Percentiles rank a stretch among this genome's conserved stretches.
Conservation (phyloP, 2,888 invertebrate genomes). For the Drosophila mulleri region DNA sequence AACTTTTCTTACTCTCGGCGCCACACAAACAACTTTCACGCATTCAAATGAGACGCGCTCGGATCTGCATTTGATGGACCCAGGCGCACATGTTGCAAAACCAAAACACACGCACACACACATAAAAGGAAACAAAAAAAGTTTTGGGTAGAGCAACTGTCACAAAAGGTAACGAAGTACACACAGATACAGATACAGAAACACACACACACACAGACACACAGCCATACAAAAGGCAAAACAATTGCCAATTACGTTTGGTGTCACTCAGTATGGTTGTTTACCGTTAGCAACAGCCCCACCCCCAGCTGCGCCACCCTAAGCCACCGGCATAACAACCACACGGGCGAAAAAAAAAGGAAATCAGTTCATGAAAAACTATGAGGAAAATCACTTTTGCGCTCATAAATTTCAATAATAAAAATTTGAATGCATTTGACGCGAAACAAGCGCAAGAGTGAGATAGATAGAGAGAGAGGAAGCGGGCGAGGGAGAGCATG, state of each 20-base stretch:
- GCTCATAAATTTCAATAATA: constrained; percentile 80
- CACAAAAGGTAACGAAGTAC: constrained; percentile 51
- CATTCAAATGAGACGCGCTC: constrained; percentile 56
- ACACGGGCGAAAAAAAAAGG: constrained; percentile 15
- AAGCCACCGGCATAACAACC: constrained; percentile 63
- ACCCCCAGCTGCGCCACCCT: constrained; percentile 29
- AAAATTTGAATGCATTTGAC: constrained; percentile 80
- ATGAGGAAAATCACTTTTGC: constrained; percentile 80
- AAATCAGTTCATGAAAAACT: constrained; percentile 51
- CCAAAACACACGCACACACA: background rate
- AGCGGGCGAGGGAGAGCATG: background rate
- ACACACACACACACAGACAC: constrained; percentile 7
- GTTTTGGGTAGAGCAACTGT: constrained; percentile 24
- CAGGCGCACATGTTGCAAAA: constrained; percentile 70
- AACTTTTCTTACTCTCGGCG: background rate
- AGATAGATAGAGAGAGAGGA: background rate
- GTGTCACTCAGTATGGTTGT: constrained; percentile 46
- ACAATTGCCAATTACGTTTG: constrained; percentile 77
- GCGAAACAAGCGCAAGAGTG: constrained; percentile 58
- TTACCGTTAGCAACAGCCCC: constrained; percentile 44
- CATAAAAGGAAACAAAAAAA: background rate
- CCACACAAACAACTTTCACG: constrained; percentile 28
- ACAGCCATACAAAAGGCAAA: constrained; percentile 52
- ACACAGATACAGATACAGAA: constrained; percentile 14
- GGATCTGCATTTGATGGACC: constrained; percentile 67